Evolutionary conservation across 2,113 vertebrate genomes (phyloP).

Genomic region (Mandrillus leucophaeus): DNA sequence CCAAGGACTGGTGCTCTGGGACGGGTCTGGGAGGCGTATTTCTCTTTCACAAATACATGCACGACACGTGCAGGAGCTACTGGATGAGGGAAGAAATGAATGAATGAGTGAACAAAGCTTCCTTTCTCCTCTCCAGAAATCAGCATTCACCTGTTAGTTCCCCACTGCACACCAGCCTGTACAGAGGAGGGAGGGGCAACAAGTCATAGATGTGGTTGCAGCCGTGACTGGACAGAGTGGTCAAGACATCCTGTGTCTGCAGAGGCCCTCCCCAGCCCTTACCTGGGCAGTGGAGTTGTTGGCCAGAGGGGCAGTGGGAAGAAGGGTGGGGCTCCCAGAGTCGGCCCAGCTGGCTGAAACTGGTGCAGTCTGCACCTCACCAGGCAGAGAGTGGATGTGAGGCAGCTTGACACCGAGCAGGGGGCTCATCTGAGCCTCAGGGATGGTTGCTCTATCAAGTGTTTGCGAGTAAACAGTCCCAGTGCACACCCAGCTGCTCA

Average conservation of each 20-base stretch:
- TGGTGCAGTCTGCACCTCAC: not conserved
- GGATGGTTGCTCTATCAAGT: not conserved
- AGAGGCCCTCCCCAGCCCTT: not conserved
- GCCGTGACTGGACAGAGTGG: not conserved
- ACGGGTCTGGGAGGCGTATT: not conserved
- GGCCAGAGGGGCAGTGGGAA: not conserved
- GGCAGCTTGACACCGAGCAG: not conserved
- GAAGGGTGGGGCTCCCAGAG: not conserved
- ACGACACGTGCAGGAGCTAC: not conserved
- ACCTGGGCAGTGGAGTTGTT: not conserved
- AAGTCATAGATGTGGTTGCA: not conserved
- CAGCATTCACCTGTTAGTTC: not conserved
- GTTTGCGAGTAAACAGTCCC: not conserved
- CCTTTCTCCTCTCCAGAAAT: not conserved
- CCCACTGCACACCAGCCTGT: not conserved
- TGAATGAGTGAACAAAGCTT: not conserved
- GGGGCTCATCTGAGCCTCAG: not conserved
- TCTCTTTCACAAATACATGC: not conserved
- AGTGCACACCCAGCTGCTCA: not conserved
- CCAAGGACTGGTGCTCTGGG: not conserved
- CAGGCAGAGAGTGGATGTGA: not conserved
- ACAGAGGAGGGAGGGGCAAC: not conserved
- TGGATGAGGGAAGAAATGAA: not conserved
- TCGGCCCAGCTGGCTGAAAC: too few species aligned
- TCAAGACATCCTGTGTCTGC: not conserved